A percentile compares a stretch with the other conserved stretches of the same genome.
phyloP scores from a whole-genome alignment of 2,113 vertebrate genomes.

The Calidris pugnax region DNA sequence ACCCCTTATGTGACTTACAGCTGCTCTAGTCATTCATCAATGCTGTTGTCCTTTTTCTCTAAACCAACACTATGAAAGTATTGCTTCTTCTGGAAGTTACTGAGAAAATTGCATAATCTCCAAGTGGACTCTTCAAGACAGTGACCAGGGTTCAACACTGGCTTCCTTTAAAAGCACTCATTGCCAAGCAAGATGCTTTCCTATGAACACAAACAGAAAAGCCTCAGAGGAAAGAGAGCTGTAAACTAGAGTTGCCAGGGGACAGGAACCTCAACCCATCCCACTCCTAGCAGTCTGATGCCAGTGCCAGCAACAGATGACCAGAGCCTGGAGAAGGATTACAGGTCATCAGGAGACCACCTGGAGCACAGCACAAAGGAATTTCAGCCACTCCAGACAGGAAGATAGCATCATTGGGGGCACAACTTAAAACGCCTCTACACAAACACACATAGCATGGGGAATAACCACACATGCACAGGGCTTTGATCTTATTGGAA shows the following conservation, averaged over 20 bases:
- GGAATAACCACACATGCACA: not conserved
- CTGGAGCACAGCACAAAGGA: not conserved
- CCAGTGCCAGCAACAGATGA: not conserved
- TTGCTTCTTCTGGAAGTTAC: constrained; percentile 36
- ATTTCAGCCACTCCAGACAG: not conserved
- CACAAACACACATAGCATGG: not conserved
- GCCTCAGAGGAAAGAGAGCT: not conserved
- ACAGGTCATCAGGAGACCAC: not conserved
- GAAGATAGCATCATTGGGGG: not conserved
- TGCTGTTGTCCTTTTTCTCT: constrained; percentile 48
- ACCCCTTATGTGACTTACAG: constrained; percentile 62
- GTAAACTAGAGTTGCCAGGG: not conserved
- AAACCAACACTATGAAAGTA: constrained; percentile 19
- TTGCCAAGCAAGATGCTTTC: not conserved
- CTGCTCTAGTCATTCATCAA: constrained; percentile 64
- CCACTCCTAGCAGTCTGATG: not conserved
- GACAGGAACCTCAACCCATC: not conserved
- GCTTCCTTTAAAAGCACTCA: constrained; percentile 15
- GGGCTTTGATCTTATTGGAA: not conserved
- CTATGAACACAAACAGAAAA: not conserved
- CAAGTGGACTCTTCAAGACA: constrained; percentile 22
- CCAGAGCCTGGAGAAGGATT: not conserved
- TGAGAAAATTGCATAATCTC: constrained; percentile 35
- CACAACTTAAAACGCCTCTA: not conserved
- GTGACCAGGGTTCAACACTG: not conserved